Evolutionary conservation across 92 coral and sea anemone genomes (phyloP), one percentile per base, ranked within the genome.

Genomic region (Zoanthus sansibaricus): DNA sequence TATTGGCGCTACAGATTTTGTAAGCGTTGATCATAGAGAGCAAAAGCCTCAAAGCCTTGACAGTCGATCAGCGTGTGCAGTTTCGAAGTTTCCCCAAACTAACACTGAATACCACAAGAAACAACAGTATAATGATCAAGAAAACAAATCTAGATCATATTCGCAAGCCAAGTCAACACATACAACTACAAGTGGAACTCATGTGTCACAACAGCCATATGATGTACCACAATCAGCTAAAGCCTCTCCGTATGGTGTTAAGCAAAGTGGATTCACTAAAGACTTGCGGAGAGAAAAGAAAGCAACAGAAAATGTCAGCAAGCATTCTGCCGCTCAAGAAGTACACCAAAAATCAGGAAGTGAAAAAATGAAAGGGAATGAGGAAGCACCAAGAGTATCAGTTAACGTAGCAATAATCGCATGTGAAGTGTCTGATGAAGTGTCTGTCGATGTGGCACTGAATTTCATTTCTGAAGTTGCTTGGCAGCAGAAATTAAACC

Each of bases 351-450:
- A 16, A 9, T n/a, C 45, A 79, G n/a, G 7, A 20, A 51, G 18
- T 9, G 18, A n/a, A 25, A 25, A 44, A 17, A 3, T 20, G 59
- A 5, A 45, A 33, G 0, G 14, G 9, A 32, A 77, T 44, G 51
- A n/a, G 58, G 7, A 42, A 21, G 25, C 30, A 4, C 74, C 73
- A 6, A 58, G 20, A 12, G 46, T 74, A 17, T 59, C 75, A 21
- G 84, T 79, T n/a, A 45, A 79, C 42, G 74, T 79, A 44, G 74
- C 74, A 12, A 79, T 79, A 79, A 48, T 79, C 44, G 84, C 64
- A 16, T 79, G 74, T 15, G 3, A 12, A 14, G 75, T 79, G 25
- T 42, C 3, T 5, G 75, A 32, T 62, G 69, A 67, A 7, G 42
- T 1, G 17, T 71, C 47, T 13, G 15, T 21, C 37, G 52, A 77